Evolutionary conservation across 2,113 vertebrate genomes (phyloP).

Genomic region (Hepsetus odoe): DNA sequence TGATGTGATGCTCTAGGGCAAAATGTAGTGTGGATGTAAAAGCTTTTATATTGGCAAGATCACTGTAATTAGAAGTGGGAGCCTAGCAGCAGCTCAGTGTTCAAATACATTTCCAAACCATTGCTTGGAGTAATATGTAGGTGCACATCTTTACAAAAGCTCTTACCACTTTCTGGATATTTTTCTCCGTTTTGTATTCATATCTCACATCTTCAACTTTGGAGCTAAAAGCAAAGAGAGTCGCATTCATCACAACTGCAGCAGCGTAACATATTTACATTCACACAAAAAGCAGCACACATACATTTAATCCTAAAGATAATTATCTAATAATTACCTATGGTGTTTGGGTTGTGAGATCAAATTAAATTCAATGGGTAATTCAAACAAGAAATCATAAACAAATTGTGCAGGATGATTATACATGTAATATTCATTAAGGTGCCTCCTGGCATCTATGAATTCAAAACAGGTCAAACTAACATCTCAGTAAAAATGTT

Average conservation of each 20-base stretch:
- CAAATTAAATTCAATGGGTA: too few relatives aligned
- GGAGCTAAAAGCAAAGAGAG: slow-evolving; percentile 66
- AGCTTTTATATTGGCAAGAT: slow-evolving; percentile 2
- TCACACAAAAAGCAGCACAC: background rate
- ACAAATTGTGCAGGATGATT: background rate
- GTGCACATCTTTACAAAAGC: background rate
- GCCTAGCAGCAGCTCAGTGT: background rate
- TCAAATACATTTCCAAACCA: background rate
- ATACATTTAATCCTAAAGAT: background rate
- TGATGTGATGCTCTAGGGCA: background rate
- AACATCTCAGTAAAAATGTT: background rate
- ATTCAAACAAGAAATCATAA: too few relatives aligned
- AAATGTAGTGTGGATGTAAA: background rate
- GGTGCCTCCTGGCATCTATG: background rate
- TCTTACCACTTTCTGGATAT: slow-evolving; percentile 74
- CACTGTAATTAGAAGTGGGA: background rate
- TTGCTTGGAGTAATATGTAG: background rate
- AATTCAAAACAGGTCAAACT: background rate
- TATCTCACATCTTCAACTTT: slow-evolving; percentile 69
- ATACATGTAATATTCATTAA: background rate
- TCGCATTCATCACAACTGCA: background rate
- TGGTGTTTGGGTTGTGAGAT: background rate
- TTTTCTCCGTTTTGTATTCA: slow-evolving; percentile 66
- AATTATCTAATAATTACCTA: background rate
- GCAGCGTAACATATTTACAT: background rate